Evolutionary conservation across 1,140 invertebrate species (phyloP), one percentile per base, ranked within the genome.

Genomic region (Drosophila obscura): DNA sequence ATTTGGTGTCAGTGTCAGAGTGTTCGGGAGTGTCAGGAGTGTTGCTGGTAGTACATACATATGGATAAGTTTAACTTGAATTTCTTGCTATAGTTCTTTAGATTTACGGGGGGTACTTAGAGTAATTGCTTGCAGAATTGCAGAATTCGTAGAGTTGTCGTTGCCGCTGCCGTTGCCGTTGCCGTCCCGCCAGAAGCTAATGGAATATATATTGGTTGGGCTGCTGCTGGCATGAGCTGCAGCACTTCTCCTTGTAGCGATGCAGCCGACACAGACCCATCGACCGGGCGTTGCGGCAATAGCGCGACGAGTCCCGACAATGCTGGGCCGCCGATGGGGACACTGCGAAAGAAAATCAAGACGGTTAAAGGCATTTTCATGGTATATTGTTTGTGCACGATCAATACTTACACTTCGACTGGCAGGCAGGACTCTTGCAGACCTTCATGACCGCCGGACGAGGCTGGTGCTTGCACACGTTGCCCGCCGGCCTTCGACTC

Each of bases 241-340:
- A 97, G 90, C 97, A 97, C 87, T 96, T 96, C 76, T 95, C 94
- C 91, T 95, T 95, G 91, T 97, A 97, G 41, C 96, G 94, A 78
- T 95, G 94, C 61, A 96, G 93, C 55, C 95, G 95, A 92, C 97
- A 97, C 93, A 97, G 94, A 88, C 96, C 96, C 95, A 97, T 96
- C 22, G 94, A 93, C 81, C 95, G 95, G 13, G 97, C 96, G 88
- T 96, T 96, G 73, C 94, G 94, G 92, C 96, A 97, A 78, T 95
- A 95, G 60, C 94, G 95, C 24, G 96, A 97, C 44, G 94, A 93
- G 89, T 97, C 96, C 71, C 94, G 94, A 92, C 96, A 97, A 60
- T 73, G 56, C 26, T 16, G 7, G n/a, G 62, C 58, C 13, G 53
- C 22, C 16, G 65, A 62, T 26, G 64, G 46, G 19, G 58, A 52